Evolutionary conservation across 2,797 vertebrate species (phyloP).

Genomic region (Gymnopithys bicolor): DNA sequence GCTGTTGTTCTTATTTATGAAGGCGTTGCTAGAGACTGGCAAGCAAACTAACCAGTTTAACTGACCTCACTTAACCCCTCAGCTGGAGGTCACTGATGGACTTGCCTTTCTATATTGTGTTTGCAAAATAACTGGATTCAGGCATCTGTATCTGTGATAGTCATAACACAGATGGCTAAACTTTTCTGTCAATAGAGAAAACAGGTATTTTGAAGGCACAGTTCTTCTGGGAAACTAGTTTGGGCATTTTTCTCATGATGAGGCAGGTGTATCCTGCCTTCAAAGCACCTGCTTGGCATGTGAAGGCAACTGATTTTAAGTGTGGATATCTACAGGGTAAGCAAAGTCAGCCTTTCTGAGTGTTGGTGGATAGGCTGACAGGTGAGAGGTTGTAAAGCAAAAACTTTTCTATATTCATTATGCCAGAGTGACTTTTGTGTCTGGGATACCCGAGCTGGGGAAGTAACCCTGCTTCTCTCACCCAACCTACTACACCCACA

Average conservation of each 20-base stretch:
- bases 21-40: background rate
- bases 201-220: background rate
- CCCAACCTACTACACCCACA: background rate
- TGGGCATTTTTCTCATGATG: background rate
- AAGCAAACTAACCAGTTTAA: background rate
- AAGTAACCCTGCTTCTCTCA: background rate
- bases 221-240: background rate
- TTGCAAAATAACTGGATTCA: background rate
- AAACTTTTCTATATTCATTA: background rate
- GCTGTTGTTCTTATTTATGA: background rate
- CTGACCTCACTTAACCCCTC: background rate
- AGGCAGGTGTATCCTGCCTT: background rate
- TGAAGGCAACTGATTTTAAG: background rate
- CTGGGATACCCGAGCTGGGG: background rate
- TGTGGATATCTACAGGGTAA: background rate
- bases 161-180: background rate
- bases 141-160: background rate
- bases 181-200: background rate
- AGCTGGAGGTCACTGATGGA: background rate
- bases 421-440: background rate
- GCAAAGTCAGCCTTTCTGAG: rapidly evolving
- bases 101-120: background rate
- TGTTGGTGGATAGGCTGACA: background rate
- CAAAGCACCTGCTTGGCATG: rapidly evolving
- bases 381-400: background rate